These are phyloP conservation scores for Tamandua tetradactyla DNA, from an alignment of 2,797 vertebrate species.

Conservation along the genomic window DNA sequence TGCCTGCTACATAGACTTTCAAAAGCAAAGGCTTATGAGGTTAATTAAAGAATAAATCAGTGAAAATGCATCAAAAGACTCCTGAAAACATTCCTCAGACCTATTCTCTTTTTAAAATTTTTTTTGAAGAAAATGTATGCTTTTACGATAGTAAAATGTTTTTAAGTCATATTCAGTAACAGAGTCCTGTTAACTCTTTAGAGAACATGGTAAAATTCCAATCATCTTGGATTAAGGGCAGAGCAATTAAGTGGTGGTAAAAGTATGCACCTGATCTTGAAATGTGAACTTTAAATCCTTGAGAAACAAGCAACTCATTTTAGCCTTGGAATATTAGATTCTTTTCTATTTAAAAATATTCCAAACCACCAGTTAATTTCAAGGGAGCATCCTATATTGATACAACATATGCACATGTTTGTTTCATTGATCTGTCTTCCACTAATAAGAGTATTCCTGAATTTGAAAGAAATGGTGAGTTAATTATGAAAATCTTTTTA, in stretches of 20 bases:
- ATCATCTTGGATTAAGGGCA: neutral
- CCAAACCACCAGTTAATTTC: neutral
- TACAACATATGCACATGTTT: neutral
- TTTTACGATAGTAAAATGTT: constrained; percentile 56
- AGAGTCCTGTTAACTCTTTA: constrained; percentile 40
- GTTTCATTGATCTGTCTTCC: neutral
- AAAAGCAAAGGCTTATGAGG: constrained; percentile 69
- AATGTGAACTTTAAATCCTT: neutral
- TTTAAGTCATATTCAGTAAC: constrained; percentile 27
- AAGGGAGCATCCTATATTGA: neutral
- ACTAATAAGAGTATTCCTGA: constrained; percentile 1
- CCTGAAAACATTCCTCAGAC: constrained; percentile 44
- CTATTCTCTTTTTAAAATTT: neutral
- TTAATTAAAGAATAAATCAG: constrained; percentile 77
- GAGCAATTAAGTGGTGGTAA: neutral
- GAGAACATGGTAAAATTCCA: neutral
- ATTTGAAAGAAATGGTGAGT: constrained; percentile 30
- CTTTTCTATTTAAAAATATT: constrained; percentile 34
- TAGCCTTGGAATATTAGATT: neutral
- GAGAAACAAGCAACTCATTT: neutral
- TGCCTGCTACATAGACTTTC: constrained; percentile 43
- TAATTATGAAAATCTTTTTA: constrained; percentile 20
- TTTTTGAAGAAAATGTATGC: constrained; percentile 67
- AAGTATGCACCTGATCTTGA: neutral
- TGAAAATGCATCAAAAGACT: constrained; percentile 69